phyloP scores from a whole-genome alignment of 2,888 invertebrate genomes.

The Chymomyza caudatula region DNA sequence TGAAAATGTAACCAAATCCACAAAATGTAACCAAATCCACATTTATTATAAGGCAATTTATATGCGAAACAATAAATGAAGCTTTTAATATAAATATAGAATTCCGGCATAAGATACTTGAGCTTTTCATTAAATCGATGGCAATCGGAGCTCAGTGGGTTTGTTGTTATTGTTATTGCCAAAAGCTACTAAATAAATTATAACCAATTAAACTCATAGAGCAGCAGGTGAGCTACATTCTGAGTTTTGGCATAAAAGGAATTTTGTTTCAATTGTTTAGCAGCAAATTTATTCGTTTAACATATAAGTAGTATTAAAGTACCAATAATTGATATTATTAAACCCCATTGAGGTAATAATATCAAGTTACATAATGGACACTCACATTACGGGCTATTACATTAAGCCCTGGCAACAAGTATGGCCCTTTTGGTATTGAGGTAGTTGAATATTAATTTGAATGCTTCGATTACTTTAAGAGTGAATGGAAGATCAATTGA shows the following conservation, averaged over 20 bases:
- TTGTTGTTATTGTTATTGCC: background rate
- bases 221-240: background rate
- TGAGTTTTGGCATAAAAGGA: background rate
- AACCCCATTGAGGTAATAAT: background rate
- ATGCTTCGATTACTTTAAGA: constrained; percentile 38
- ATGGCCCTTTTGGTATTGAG: background rate
- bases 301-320: background rate
- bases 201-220: background rate
- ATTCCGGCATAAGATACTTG: background rate
- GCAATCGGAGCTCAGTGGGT: background rate
- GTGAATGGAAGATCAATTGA: constrained; percentile 27
- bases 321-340: background rate
- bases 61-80: background rate
- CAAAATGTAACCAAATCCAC: background rate
- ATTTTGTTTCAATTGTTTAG: background rate
- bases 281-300: background rate
- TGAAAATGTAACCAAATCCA: background rate
- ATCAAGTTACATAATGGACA: background rate
- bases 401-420: background rate
- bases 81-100: background rate
- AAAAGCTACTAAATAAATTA: background rate
- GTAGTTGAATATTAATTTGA: constrained; percentile 65
- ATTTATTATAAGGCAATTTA: background rate
- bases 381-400: background rate
- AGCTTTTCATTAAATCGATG: background rate